Percentiles rank a stretch among this genome's conserved stretches.
Conservation (phyloP, 2,797 vertebrate species). For the Enteromius anoplus region DNA sequence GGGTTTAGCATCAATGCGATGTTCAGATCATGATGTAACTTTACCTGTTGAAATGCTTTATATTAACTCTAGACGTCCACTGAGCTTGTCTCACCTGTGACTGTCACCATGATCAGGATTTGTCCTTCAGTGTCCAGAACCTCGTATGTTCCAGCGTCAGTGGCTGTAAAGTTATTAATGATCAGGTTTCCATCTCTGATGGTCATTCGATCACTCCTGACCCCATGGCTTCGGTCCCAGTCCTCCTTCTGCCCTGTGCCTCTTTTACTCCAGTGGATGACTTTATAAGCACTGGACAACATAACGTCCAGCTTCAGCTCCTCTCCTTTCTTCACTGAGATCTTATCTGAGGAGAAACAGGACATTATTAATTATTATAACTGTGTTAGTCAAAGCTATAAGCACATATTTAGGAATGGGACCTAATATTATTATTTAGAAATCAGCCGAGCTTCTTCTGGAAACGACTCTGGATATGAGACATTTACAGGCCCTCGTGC, state of each 20-base stretch:
- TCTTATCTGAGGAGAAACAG: neutral
- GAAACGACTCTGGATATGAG: neutral
- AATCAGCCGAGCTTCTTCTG: neutral
- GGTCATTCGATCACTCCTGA: neutral
- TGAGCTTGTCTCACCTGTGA: slow-evolving; percentile 1
- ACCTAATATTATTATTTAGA: neutral
- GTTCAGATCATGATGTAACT: neutral
- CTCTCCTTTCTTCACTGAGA: neutral
- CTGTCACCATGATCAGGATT: neutral
- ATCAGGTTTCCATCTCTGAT: neutral
- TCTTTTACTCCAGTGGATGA: neutral
- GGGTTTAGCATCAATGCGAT: neutral
- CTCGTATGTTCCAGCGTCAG: neutral
- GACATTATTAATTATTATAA: neutral
- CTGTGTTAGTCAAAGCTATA: neutral
- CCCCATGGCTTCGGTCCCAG: neutral
- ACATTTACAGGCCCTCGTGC: neutral
- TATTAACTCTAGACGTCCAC: neutral
- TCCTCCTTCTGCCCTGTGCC: neutral
- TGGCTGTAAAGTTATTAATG: neutral
- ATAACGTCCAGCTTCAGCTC: neutral
- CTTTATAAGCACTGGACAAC: neutral
- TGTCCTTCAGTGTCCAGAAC: neutral
- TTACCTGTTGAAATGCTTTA: neutral
- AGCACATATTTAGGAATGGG: neutral